Percentiles rank a stretch among this genome's conserved stretches.
Evolutionary conservation across 1,140 invertebrate genomes (phyloP).

Genomic region (Drosophila sechellia): DNA sequence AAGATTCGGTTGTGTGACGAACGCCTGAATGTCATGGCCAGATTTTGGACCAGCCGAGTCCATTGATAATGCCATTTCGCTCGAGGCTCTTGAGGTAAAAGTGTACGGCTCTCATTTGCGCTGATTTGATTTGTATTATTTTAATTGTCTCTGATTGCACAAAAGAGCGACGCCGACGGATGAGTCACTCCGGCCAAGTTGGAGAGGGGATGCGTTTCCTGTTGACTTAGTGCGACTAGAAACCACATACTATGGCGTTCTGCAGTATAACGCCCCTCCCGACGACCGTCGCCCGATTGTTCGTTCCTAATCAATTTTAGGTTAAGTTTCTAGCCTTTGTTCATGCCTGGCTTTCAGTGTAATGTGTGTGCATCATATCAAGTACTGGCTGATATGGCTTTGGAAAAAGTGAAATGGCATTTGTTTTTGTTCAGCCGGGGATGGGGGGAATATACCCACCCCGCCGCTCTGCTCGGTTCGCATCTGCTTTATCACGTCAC

Average conservation of each 20-base stretch:
- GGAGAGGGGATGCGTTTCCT: conserved; percentile 30
- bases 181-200: conserved; percentile 26
- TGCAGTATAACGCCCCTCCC: conserved; percentile 1
- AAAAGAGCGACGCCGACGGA: conserved; percentile 45
- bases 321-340: conserved; percentile 31
- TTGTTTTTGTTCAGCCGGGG: conserved; percentile 22
- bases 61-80: conserved; percentile 1
- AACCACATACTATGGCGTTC: not conserved
- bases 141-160: conserved; percentile 72
- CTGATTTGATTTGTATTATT: conserved; percentile 62
- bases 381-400: conserved; percentile 20
- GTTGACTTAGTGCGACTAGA: conserved; percentile 1
- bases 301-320: conserved; percentile 43
- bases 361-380: conserved; percentile 13
- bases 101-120: conserved; percentile 8
- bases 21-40: conserved; percentile 25
- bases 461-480: not conserved
- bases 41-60: conserved; percentile 1
- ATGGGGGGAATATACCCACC: not conserved
- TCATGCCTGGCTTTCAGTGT: conserved; percentile 15
- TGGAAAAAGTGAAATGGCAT: conserved; percentile 23
- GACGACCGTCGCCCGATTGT: conserved; percentile 21
- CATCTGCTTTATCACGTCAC: conserved; percentile 64
- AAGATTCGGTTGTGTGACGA: not conserved
- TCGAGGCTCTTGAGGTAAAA: conserved; percentile 2